A percentile compares a stretch with the other conserved stretches of the same genome.
These are phyloP conservation scores for Notarius quadriscutis DNA, from an alignment of 2,113 vertebrate species.

Conservation along the genomic window DNA sequence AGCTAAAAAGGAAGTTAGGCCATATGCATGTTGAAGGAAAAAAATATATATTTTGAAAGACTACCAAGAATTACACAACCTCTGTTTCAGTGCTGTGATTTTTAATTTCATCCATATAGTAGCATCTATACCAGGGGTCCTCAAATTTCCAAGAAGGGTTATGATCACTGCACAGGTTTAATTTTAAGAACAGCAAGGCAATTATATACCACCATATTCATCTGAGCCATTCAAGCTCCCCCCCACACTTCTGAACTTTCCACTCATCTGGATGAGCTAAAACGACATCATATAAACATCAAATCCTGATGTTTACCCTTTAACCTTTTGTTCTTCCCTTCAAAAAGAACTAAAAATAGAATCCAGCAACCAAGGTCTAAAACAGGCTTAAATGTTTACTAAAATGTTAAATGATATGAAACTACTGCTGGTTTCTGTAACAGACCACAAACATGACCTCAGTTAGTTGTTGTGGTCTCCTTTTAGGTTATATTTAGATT, in stretches of 20 bases:
- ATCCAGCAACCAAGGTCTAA: background rate
- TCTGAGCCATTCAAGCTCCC: background rate
- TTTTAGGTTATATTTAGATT: background rate
- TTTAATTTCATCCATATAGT: background rate
- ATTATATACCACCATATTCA: background rate
- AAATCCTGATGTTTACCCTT: background rate
- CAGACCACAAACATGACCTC: background rate
- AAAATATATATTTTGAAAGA: background rate
- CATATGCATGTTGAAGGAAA: background rate
- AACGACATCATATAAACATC: background rate
- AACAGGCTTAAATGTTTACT: background rate
- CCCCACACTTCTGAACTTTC: no score
- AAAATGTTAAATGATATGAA: background rate
- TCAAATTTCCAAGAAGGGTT: background rate
- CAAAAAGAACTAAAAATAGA: background rate
- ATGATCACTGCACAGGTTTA: background rate
- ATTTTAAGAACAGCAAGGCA: background rate
- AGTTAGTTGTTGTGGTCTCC: constrained; percentile 21
- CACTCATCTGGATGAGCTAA: background rate
- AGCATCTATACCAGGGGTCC: background rate
- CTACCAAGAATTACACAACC: background rate
- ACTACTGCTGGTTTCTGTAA: background rate
- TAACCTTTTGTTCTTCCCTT: background rate
- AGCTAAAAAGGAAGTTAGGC: constrained; percentile 6
- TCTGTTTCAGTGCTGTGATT: background rate